phyloP scores from a whole-genome alignment of 2,888 invertebrate genomes.

The Tachina fera region DNA sequence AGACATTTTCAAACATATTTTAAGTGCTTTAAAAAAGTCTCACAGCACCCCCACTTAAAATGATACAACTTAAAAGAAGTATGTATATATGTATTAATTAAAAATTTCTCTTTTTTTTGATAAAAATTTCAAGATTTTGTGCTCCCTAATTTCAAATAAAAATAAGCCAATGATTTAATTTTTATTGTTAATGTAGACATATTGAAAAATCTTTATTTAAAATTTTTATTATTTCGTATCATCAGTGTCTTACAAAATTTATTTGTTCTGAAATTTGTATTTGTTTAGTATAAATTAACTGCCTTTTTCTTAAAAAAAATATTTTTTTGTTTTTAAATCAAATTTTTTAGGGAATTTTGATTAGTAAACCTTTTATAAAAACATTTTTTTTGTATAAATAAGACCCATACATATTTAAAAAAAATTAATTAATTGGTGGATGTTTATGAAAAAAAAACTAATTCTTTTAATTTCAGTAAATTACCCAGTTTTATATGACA shows the following conservation, averaged over 20 bases:
- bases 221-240: conserved; percentile 47
- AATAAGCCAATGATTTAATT: conserved; percentile 28
- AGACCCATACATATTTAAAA: not conserved
- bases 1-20: not conserved
- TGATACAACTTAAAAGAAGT: not conserved
- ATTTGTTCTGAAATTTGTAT: conserved; percentile 48
- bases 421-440: not conserved
- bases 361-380: no score
- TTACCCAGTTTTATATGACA: conserved; percentile 5
- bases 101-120: no score
- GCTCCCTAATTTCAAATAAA: conserved; percentile 17
- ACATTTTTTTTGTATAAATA: no score
- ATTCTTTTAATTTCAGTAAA: not conserved
- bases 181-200: conserved; percentile 63
- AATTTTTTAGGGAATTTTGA: no score
- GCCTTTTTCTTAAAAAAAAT: no score
- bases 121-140: not conserved
- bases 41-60: not conserved
- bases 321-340: no score
- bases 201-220: conserved; percentile 66
- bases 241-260: conserved; percentile 64
- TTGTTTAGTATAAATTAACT: not conserved
- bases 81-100: conserved; percentile 1
- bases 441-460: not conserved
- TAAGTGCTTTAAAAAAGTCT: not conserved